Evolutionary conservation across 2,888 invertebrate genomes (phyloP).

Genomic region (Operophtera brumata): DNA sequence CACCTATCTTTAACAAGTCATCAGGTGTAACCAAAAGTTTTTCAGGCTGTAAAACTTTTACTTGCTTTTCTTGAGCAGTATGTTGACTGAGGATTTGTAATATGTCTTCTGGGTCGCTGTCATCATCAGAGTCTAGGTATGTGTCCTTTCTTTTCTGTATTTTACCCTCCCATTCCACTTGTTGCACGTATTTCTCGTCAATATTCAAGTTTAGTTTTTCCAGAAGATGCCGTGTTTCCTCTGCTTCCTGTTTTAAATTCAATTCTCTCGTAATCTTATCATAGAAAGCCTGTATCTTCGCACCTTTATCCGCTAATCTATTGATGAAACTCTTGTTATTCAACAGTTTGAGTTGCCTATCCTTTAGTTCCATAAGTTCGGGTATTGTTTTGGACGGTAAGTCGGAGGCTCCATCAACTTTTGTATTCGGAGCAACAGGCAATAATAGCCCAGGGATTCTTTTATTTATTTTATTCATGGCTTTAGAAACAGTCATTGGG

Average conservation of each 20-base stretch:
- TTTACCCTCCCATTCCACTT: constrained; percentile 82
- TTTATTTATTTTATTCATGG: constrained; percentile 57
- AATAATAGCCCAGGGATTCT: constrained; percentile 74
- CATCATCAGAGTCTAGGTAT: constrained; percentile 79
- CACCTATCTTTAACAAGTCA: constrained; percentile 73
- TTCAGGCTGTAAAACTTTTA: constrained; percentile 67
- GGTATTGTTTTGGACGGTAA: constrained; percentile 66
- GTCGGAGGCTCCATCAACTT: constrained; percentile 78
- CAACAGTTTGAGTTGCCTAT: constrained; percentile 80
- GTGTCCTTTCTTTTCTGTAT: constrained; percentile 48
- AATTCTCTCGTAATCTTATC: constrained; percentile 73
- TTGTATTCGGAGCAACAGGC: constrained; percentile 65
- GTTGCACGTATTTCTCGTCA: constrained; percentile 66
- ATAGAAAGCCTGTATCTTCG: constrained; percentile 73
- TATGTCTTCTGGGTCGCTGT: constrained; percentile 81
- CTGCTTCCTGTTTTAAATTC: constrained; percentile 71
- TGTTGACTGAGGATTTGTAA: constrained; percentile 81
- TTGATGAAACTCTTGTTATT: constrained; percentile 74
- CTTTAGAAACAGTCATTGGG: constrained; percentile 25
- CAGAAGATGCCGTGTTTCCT: constrained; percentile 73
- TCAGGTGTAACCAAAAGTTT: constrained; percentile 74
- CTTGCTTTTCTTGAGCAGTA: constrained; percentile 71
- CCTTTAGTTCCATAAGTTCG: constrained; percentile 76
- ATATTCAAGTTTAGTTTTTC: constrained; percentile 71
- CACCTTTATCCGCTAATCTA: constrained; percentile 82